A percentile compares a stretch with the other conserved stretches of the same genome.
Conservation (phyloP, 1,140 invertebrate species). For the Drosophila truncata region DNA sequence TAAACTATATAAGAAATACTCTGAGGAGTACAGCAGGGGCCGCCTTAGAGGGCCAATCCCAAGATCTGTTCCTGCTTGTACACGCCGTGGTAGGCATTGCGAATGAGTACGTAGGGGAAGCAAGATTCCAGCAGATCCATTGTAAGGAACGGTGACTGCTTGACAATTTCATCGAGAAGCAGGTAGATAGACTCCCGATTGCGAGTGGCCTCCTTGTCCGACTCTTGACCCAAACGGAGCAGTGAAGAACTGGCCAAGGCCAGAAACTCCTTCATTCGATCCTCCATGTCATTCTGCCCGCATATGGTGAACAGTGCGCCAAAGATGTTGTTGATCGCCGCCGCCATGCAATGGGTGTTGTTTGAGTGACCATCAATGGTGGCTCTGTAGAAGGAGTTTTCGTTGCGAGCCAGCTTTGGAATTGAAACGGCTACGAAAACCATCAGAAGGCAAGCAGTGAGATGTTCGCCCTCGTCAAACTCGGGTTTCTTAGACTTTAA, state of each 20-base stretch:
- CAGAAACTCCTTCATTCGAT: conserved; percentile 99
- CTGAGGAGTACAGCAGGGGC: conserved; percentile 1
- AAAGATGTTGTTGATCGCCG: conserved; percentile 98
- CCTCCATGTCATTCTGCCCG: conserved; percentile 97
- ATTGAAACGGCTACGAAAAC: conserved; percentile 99
- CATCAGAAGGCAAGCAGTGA: conserved; percentile 97
- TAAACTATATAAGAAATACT: conserved; percentile 26
- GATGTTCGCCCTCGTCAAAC: conserved; percentile 95
- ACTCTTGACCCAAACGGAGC: conserved; percentile 96
- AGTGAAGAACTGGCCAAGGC: conserved; percentile 98
- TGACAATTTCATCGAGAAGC: conserved; percentile 97
- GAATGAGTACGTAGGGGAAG: conserved; percentile 98
- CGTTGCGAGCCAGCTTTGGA: conserved; percentile 96
- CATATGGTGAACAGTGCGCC: conserved; percentile 98
- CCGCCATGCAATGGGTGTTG: conserved; percentile 98
- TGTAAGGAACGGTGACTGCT: conserved; percentile 98
- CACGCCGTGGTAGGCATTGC: conserved; percentile 98
- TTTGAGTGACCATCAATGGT: conserved; percentile 98
- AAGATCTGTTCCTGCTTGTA: conserved; percentile 93
- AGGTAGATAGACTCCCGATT: conserved; percentile 98
- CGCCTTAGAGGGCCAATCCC: conserved; percentile 69
- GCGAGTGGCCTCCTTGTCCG: conserved; percentile 96
- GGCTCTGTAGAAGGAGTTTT: conserved; percentile 95
- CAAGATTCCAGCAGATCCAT: conserved; percentile 99
- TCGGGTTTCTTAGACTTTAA: conserved; percentile 95